Evolutionary conservation across 2,113 vertebrate genomes (phyloP), one percentile per base, ranked within the genome.

Genomic region (Leucosticte australis): DNA sequence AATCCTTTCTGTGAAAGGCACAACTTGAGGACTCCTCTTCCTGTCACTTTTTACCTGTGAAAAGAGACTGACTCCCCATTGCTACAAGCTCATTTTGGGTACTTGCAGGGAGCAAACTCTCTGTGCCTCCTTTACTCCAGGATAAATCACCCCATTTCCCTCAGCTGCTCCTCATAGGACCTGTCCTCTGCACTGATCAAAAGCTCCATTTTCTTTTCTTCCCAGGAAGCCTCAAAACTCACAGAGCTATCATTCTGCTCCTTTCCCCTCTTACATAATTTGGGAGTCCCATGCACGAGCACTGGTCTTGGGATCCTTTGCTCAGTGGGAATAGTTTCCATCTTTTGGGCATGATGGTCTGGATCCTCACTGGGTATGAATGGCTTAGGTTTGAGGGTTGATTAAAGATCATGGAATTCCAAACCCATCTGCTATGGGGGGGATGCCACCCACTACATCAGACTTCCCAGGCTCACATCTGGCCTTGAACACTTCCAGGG

Each of bases 41-140:
- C 15, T 64, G 7, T 35, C 24, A 30, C 9, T 37, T 56, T 2
- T 27, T 50, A 20, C 15, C 15, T 65, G 35, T 8, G 37, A 59
- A 65, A 73, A 44, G 33, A 37, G 50, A 57, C 37, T 44, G 22
- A 23, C 4, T 3, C 7, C 15, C 27, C 1, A 0, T 33, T 42
- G 42, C 11, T 37, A 22, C 35, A 42, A 50, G 8, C 22, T 81
- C 27, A 18, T 50, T 65, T 57, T 0, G 0, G 6, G 50, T 37
- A 42, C 7, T 6, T 42, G 10, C 31, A 64, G 35, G 49, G 59
- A 67, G 27, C 13, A 59, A 33, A 60, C 27, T 44, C 33, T 53
- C 55, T 30, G 31, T 62, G 33, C 15, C 17, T 88, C 12, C 18
- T 81, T 50, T 80, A 37, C 14, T 37, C 31, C 12, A 15, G 22